Base-by-base conservation (phyloP, 2,113 vertebrate genomes). In the Seriola rivoliana region DNA sequence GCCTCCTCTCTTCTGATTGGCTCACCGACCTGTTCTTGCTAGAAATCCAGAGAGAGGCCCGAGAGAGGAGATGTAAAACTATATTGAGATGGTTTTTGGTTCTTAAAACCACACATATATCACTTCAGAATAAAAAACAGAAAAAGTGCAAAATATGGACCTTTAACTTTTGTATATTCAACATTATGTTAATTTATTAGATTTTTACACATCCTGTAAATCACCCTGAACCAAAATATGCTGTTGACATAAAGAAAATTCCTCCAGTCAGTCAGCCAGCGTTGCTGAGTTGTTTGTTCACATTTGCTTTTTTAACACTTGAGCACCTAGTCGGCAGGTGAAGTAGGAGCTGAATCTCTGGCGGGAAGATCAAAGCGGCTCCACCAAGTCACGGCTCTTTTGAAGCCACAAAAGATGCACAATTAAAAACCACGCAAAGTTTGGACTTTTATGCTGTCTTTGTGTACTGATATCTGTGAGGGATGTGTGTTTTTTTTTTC, bases 321-420 rank as follows among this genome's bases (percentile, higher is more conserved):
- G 40, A 60, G 38, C 57, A 11, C 21, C 46, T 54, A 64, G 13
- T 29, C 19, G n/a, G 34, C 60, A 29, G 58, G 58, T 38, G 57
- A 50, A 50, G 10, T 0, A 36, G 10, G 62, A 64, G 72, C 23
- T 11, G 66, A 42, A 42, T 59, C 21, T 72, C 23, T 48, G 1
- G 4, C 52, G n/a, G 29, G 1, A 32, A 69, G 67, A 84, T 87
- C 54, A 87, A 87, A 84, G 72, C 62, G 9, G n/a, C 32, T 64
- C 57, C 14, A 11, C n/a, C 63, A 64, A 34, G 25, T 73, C 79
- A 42, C 8, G 0, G 1, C 19, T 42, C 60, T 55, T 72, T 75
- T 83, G 71, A 87, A 84, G 68, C 67, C 48, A 40, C 9, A 59
- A 67, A 75, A 71, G 57, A 77, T 9, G 34, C 58, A 38, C 54